phyloP scores from a whole-genome alignment of 2,888 invertebrate species.

The Pristionchus maxplancki region DNA sequence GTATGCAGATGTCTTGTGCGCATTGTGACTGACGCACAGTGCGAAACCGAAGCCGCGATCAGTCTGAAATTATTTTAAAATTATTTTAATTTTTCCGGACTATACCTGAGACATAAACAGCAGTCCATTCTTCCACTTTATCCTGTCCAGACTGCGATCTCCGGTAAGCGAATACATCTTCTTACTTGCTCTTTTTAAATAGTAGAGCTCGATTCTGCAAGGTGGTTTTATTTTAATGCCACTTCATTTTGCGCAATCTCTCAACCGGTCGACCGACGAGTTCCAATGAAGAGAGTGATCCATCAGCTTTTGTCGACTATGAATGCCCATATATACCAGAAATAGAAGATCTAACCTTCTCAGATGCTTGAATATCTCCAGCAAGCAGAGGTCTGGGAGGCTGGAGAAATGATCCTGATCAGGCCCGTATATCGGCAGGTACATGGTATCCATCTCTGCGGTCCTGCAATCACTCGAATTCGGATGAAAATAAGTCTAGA shows the following conservation, averaged over 20 bases:
- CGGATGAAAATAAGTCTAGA: too few relatives aligned
- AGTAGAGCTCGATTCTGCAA: background rate
- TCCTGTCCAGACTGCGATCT: background rate
- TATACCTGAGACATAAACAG: background rate
- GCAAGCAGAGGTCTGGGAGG: background rate
- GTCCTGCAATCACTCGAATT: too few relatives aligned
- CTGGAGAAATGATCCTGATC: background rate
- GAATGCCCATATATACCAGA: too few relatives aligned
- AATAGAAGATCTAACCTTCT: background rate
- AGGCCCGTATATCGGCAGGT: background rate
- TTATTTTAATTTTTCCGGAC: too few relatives aligned
- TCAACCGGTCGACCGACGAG: too few relatives aligned
- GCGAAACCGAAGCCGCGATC: background rate
- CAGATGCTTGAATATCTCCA: background rate
- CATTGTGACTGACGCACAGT: background rate
- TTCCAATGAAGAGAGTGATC: too few relatives aligned
- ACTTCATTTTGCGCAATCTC: too few relatives aligned
- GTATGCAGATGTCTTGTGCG: too few relatives aligned
- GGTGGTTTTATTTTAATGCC: too few relatives aligned
- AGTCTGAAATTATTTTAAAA: background rate
- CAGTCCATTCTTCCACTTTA: background rate
- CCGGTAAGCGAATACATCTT: background rate
- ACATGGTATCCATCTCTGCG: background rate
- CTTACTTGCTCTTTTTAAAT: background rate
- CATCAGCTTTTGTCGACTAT: too few relatives aligned